These are phyloP conservation scores for Monoplex corrugatus DNA, from an alignment of 2,888 invertebrate species.

Conservation along the genomic window DNA sequence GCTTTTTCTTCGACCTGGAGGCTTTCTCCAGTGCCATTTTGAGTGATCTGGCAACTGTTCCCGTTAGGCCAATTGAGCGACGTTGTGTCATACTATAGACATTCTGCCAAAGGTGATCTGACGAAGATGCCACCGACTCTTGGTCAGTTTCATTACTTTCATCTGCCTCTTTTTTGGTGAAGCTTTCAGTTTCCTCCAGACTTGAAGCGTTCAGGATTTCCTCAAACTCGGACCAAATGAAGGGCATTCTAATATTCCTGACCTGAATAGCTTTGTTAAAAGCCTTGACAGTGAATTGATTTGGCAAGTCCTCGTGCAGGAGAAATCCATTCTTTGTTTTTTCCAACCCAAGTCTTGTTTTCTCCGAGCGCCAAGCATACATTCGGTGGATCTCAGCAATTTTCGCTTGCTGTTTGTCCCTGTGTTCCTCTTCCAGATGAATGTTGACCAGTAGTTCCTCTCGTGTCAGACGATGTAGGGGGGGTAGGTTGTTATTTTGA, in stretches of 20 bases:
- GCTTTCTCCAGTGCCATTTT: conserved; percentile 3
- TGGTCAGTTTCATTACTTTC: not conserved
- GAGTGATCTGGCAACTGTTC: not conserved
- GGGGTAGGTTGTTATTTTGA: conserved; percentile 23
- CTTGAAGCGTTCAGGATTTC: not conserved
- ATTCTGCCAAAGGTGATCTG: not conserved
- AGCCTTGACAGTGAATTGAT: not conserved
- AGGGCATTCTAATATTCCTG: not conserved
- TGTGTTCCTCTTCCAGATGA: not conserved
- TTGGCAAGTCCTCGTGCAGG: not conserved
- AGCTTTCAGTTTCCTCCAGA: not conserved
- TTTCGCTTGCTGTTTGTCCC: not conserved
- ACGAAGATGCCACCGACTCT: not conserved
- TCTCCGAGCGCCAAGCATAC: conserved; percentile 19
- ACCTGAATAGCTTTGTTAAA: not conserved
- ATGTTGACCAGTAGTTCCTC: conserved; percentile 24
- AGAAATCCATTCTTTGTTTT: conserved; percentile 9
- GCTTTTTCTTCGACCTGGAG: not conserved
- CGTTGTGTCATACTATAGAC: not conserved
- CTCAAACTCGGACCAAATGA: not conserved
- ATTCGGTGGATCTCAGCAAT: not conserved
- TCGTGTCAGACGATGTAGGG: not conserved
- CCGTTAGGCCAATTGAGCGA: not conserved
- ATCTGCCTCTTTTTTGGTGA: not conserved
- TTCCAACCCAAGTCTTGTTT: not conserved